phyloP scores from a whole-genome alignment of 2,888 invertebrate species.

The Tetanocera ferruginea region DNA sequence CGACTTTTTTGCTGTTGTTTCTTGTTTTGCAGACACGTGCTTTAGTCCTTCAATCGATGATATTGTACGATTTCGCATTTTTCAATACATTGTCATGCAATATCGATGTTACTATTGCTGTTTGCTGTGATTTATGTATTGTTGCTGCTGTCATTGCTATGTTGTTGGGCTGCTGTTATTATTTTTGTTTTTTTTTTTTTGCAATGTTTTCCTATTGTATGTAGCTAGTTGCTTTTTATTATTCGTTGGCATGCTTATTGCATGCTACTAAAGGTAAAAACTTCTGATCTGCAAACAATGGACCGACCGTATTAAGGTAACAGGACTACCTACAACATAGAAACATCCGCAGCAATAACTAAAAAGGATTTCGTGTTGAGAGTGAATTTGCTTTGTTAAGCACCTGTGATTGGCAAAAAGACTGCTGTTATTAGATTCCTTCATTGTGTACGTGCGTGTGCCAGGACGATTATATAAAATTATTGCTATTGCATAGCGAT shows the following conservation, averaged over 20 bases:
- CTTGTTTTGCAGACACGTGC: background rate
- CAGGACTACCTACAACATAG: background rate
- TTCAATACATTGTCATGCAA: background rate
- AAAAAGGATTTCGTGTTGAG: background rate
- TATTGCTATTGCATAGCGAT: too few species aligned
- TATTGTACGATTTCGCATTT: background rate
- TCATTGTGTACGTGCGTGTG: background rate
- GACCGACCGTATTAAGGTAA: background rate
- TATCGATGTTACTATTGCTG: background rate
- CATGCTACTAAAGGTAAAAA: background rate
- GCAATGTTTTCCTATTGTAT: background rate
- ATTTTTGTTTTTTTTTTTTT: background rate
- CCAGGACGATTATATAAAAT: background rate
- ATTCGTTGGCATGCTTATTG: background rate
- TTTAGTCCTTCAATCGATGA: background rate
- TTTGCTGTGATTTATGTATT: background rate
- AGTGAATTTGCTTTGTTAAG: constrained; percentile 13
- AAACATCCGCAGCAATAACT: background rate
- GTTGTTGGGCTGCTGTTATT: background rate
- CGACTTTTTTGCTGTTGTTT: background rate
- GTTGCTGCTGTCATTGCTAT: background rate
- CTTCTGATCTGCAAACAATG: background rate
- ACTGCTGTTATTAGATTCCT: background rate
- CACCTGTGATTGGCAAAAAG: background rate
- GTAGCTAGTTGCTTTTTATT: too few species aligned